These are phyloP conservation scores for Plagodis pulveraria DNA, from an alignment of 2,888 invertebrate species.

Conservation along the genomic window DNA sequence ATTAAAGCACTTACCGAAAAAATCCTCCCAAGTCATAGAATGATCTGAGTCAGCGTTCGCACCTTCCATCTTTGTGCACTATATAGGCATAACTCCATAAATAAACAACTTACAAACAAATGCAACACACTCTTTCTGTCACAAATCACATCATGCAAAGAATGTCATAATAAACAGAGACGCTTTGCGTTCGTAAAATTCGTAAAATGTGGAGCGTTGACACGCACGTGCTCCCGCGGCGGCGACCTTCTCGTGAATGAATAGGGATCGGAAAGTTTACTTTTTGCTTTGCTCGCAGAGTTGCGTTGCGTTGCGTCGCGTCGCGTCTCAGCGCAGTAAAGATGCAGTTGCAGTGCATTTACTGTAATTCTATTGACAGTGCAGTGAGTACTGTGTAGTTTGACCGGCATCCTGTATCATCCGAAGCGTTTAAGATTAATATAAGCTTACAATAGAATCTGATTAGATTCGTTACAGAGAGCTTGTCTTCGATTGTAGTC, in stretches of 20 bases:
- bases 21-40: slow-evolving; percentile 90
- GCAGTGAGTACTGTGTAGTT: no score
- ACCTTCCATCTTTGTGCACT: slow-evolving; percentile 79
- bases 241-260: slow-evolving; percentile 65
- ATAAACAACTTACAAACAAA: slow-evolving; percentile 37
- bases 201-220: slow-evolving; percentile 44
- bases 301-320: background rate
- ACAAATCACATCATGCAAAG: slow-evolving; percentile 53
- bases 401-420: no score
- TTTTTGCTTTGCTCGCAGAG: slow-evolving; percentile 1
- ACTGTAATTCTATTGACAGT: no score
- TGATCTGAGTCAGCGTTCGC: slow-evolving; percentile 87
- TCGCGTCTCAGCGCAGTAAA: no score
- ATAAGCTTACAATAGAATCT: no score
- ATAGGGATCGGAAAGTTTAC: slow-evolving; percentile 41
- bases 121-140: slow-evolving; percentile 46
- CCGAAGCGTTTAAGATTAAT: no score
- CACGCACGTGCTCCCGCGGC: slow-evolving; percentile 51
- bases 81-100: slow-evolving; percentile 46
- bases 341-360: no score
- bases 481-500: no score
- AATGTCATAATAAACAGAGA: slow-evolving; percentile 76
- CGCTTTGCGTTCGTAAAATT: slow-evolving; percentile 58
- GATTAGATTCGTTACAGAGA: no score
- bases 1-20: slow-evolving; percentile 85